A percentile compares a stretch with the other conserved stretches of the same genome.
Evolutionary conservation across 2,888 invertebrate species (phyloP).

Genomic region (Amphimallon solstitiale): DNA sequence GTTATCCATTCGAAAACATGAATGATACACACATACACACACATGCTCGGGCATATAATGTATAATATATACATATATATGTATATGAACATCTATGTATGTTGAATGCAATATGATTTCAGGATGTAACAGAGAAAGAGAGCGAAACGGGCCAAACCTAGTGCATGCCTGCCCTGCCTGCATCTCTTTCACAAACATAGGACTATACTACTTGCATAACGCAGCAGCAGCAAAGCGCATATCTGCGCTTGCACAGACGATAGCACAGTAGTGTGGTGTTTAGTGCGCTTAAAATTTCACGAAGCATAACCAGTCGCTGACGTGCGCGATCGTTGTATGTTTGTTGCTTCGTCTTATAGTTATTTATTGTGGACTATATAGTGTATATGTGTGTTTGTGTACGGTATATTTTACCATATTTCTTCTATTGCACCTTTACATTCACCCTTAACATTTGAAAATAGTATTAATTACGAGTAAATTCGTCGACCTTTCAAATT

Average conservation of each 20-base stretch:
- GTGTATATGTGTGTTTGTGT: conserved; percentile 25
- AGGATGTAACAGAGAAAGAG: conserved; percentile 7
- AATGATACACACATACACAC: conserved; percentile 18
- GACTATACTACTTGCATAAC: conserved; percentile 38
- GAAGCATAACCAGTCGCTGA: conserved; percentile 42
- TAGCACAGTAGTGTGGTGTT: conserved; percentile 35
- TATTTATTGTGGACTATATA: conserved; percentile 28
- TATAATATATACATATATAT: neutral
- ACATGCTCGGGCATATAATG: conserved; percentile 3
- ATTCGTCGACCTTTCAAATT: neutral
- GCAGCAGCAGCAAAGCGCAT: conserved; percentile 42
- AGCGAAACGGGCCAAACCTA: conserved; percentile 12
- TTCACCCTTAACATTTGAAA: neutral
- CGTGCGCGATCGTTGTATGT: conserved; percentile 43
- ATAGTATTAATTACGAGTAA: neutral
- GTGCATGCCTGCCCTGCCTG: conserved; percentile 13
- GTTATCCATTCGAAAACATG: conserved; percentile 34
- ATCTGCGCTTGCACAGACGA: conserved; percentile 50
- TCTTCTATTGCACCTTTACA: conserved; percentile 4
- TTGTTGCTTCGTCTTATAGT: conserved; percentile 36
- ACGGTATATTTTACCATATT: neutral
- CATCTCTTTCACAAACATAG: conserved; percentile 18
- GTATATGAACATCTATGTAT: neutral
- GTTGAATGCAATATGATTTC: neutral
- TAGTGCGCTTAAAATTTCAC: conserved; percentile 24